Base-by-base conservation (phyloP, 2,113 vertebrate species). In the Camelus bactrianus region DNA sequence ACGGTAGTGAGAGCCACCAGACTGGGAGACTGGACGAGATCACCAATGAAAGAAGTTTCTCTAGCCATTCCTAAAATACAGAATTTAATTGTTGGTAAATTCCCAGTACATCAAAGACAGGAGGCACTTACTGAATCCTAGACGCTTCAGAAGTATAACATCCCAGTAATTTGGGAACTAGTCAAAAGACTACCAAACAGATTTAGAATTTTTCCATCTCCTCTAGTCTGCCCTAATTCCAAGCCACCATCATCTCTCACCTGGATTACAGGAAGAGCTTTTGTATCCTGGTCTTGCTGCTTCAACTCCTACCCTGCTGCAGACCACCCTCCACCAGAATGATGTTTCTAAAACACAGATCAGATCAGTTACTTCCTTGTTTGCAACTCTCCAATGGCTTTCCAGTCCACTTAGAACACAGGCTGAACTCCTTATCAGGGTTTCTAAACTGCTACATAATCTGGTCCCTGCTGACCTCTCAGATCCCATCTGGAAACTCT, bases 71-170 rank as follows among this genome's bases (percentile, higher is more conserved):
- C 32, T 93, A 94, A 8, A 76, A 6, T 77, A 50, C 2, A 69
- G 64, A 95, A 79, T 58, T 30, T 86, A 91, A 93, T 13, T 83
- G 70, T 89, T 48, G 32, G 58, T 52, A 96, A 96, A 94, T 85
- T 76, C n/a, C 46, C 54, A 80, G 24, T 79, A 72, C 7, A 76
- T 81, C 52, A 94, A 70, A 93, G 90, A 79, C 1, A 90, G 20
- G 50, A 91, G 24, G 46, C 30, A 93, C 15, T 73, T 70, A 81
- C 30, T 77, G 35, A 90, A 60, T 93, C 19, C 9, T 89, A 86
- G 73, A 92, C 9, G 70, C 72, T 97, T 93, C 35, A 88, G 69
- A 94, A 95, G 28, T 64, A 0, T 92, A 76, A 50, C 76, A 91
- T 69, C 72, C 67, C 9, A 64, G 14, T 92, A 79, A 92, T 95